Conservation (phyloP, 2,797 vertebrate genomes). For the Tangara arthus region DNA sequence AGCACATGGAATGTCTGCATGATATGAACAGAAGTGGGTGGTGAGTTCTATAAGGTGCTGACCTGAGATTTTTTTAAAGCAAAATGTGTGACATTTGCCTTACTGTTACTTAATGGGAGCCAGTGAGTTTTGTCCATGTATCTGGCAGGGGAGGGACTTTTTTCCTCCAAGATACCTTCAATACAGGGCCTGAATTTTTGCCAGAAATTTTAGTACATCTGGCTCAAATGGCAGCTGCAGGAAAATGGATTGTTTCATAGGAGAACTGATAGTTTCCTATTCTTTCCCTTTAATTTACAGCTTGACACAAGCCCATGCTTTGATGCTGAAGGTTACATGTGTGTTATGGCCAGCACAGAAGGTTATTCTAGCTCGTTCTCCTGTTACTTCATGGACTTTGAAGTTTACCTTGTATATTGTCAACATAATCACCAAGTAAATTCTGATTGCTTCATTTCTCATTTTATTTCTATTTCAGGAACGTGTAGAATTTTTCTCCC, state of each 20-base stretch:
- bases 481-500: neutral
- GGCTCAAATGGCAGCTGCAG: neutral
- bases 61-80: neutral
- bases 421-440: neutral
- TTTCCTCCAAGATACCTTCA: neutral
- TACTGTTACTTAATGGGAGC: neutral
- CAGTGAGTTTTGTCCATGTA: neutral
- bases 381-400: neutral
- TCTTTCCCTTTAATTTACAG: neutral
- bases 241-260: neutral
- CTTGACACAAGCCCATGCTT: neutral
- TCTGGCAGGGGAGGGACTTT: neutral
- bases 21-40: neutral
- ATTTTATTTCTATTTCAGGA: neutral
- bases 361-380: neutral
- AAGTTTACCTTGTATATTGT: neutral
- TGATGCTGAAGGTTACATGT: neutral
- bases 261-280: neutral
- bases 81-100: neutral
- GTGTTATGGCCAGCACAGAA: neutral
- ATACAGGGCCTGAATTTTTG: neutral
- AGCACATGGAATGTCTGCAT: neutral
- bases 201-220: neutral
- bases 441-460: neutral
- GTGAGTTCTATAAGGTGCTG: neutral